Percentiles rank a stretch among this genome's conserved stretches.
These are phyloP conservation scores for Drosophila murphyi DNA, from an alignment of 1,140 invertebrate species.

Conservation along the genomic window DNA sequence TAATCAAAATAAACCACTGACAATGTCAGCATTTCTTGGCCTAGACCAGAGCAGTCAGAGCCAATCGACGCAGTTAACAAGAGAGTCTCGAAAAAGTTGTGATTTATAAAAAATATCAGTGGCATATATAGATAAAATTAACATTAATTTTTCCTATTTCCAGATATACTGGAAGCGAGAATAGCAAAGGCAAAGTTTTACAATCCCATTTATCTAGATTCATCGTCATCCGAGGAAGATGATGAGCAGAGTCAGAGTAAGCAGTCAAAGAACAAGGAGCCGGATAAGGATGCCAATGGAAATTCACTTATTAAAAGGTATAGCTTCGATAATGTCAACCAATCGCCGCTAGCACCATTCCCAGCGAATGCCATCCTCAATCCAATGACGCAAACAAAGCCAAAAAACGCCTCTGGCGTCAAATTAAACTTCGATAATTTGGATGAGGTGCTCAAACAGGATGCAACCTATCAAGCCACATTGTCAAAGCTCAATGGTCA, in stretches of 20 bases:
- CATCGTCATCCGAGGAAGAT: slow-evolving; percentile 76
- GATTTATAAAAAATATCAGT: not conserved
- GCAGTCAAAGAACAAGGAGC: slow-evolving; percentile 22
- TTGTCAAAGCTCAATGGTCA: slow-evolving; percentile 52
- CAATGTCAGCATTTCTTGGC: slow-evolving; percentile 40
- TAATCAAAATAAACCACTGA: slow-evolving; percentile 28
- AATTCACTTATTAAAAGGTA: slow-evolving; percentile 51
- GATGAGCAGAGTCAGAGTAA: slow-evolving; percentile 13
- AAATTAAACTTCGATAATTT: slow-evolving; percentile 47
- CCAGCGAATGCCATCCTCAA: not conserved
- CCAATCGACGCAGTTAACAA: slow-evolving; percentile 27
- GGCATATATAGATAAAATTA: not conserved
- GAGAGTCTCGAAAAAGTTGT: slow-evolving; percentile 26
- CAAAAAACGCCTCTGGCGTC: not conserved
- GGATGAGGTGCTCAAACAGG: slow-evolving; percentile 42
- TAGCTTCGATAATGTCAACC: slow-evolving; percentile 46
- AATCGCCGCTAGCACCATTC: slow-evolving; percentile 59
- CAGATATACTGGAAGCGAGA: slow-evolving; percentile 32
- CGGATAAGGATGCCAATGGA: slow-evolving; percentile 19
- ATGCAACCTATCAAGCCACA: slow-evolving; percentile 51
- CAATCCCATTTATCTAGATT: slow-evolving; percentile 80
- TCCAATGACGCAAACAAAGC: not conserved
- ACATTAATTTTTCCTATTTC: not conserved
- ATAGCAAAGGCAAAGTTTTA: slow-evolving; percentile 40
- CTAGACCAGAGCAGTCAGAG: slow-evolving; percentile 29